These are phyloP conservation scores for Anhinga rufa DNA, from an alignment of 2,113 vertebrate species.

Conservation along the genomic window DNA sequence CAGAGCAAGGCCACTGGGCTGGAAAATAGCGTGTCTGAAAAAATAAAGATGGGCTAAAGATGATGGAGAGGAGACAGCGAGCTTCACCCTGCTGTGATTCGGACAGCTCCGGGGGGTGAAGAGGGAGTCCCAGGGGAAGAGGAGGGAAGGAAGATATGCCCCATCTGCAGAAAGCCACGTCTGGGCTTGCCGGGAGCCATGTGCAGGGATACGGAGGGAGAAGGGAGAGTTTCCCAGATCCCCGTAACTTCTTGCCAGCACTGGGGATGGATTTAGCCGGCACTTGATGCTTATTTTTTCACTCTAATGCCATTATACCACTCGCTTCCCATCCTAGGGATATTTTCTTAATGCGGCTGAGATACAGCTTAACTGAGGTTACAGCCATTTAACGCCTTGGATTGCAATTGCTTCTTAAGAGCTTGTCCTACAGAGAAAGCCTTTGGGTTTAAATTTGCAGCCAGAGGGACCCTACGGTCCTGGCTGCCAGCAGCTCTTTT, in stretches of 20 bases:
- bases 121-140: background rate
- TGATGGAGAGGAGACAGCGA: background rate
- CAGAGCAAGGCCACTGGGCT: conserved; percentile 56
- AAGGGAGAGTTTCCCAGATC: background rate
- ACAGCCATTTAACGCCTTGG: conserved; percentile 12
- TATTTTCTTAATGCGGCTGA: conserved; percentile 56
- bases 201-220: background rate
- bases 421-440: conserved; percentile 21
- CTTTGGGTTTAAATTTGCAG: conserved; percentile 30
- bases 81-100: background rate
- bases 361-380: conserved; percentile 34
- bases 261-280: background rate
- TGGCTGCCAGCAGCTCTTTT: background rate
- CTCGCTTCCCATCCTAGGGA: conserved; percentile 35
- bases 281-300: conserved; percentile 4
- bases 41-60: background rate
- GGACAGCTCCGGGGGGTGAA: background rate
- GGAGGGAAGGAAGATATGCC: background rate
- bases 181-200: accelerated
- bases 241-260: background rate
- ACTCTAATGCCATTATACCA: conserved; percentile 51
- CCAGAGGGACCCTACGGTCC: background rate
- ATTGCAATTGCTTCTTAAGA: conserved; percentile 25
- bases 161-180: accelerated
- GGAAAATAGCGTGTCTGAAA: conserved; percentile 40